A percentile compares a stretch with the other conserved stretches of the same genome.
Conservation (phyloP, 1,140 invertebrate genomes). For the Trichomalopsis sarcophagae region DNA sequence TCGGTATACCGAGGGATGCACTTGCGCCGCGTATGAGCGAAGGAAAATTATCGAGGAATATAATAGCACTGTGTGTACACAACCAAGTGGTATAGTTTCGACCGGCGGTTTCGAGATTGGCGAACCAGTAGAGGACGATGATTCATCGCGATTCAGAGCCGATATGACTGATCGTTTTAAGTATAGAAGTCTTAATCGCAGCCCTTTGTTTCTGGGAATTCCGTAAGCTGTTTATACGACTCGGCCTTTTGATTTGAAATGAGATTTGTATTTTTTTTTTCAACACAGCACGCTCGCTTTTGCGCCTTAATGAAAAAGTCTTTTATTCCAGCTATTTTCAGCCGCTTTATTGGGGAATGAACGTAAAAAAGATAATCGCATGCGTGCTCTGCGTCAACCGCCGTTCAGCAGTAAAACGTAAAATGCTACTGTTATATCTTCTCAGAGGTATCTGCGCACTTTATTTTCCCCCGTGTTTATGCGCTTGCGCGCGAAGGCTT, state of each 20-base stretch:
- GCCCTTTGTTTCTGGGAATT: background rate
- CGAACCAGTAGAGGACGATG: background rate
- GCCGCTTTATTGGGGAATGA: background rate
- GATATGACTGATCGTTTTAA: background rate
- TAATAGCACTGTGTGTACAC: too few relatives aligned
- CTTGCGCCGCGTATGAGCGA: background rate
- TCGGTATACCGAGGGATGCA: background rate
- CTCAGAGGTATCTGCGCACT: background rate
- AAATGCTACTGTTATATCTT: background rate
- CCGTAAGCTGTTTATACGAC: background rate
- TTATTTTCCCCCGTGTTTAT: background rate
- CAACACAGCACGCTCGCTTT: too few relatives aligned
- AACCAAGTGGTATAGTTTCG: background rate
- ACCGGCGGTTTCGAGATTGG: background rate
- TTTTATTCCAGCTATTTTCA: too few relatives aligned
- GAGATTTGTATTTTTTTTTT: background rate
- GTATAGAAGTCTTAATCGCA: background rate
- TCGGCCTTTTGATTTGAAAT: background rate
- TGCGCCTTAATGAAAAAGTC: too few relatives aligned
- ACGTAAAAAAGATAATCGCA: background rate
- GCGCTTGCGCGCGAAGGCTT: background rate
- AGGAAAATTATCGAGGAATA: background rate
- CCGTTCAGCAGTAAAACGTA: background rate
- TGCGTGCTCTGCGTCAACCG: background rate
- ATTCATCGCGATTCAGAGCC: constrained; percentile 3